Percentiles rank a stretch among this genome's conserved stretches.
Conservation (phyloP, 2,113 vertebrate genomes). For the Pelvicachromis taeniatus region DNA sequence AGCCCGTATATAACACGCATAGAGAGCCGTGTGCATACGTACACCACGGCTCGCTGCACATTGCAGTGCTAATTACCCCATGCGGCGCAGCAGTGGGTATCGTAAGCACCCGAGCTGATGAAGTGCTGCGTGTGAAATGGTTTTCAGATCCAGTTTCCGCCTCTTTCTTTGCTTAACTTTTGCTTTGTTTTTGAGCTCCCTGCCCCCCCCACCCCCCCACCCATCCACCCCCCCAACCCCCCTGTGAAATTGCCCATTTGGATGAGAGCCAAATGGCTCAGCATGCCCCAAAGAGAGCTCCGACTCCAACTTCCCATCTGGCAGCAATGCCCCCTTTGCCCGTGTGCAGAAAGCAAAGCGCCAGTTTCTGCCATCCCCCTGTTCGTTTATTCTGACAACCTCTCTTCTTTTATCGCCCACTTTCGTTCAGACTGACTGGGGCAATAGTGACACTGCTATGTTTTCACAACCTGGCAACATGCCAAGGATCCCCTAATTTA, state of each 20-base stretch:
- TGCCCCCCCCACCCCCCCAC: too few relatives aligned
- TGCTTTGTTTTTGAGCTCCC: conserved; percentile 10
- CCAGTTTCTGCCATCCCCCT: background rate
- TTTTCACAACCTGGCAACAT: conserved; percentile 7
- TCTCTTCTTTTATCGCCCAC: background rate
- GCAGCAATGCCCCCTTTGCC: conserved; percentile 3
- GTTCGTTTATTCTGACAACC: background rate
- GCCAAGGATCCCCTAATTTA: conserved; percentile 18
- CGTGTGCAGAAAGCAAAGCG: conserved; percentile 20
- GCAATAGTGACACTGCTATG: background rate
- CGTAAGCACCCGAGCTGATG: conserved; percentile 18
- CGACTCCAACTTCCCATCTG: conserved; percentile 56
- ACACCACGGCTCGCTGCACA: background rate
- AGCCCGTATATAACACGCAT: background rate
- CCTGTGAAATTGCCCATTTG: conserved; percentile 50
- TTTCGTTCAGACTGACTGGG: conserved; percentile 2
- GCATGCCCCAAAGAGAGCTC: conserved; percentile 33
- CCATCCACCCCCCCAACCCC: background rate
- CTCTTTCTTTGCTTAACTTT: conserved; percentile 2
- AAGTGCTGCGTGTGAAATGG: conserved; percentile 1
- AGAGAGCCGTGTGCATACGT: background rate
- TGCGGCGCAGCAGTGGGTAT: conserved; percentile 1
- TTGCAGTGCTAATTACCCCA: conserved; percentile 51
- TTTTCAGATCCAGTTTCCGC: background rate
- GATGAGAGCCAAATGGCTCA: conserved; percentile 48